Base-by-base conservation (phyloP, 92 coral and sea anemone species). In the Phymanthus crucifer region DNA sequence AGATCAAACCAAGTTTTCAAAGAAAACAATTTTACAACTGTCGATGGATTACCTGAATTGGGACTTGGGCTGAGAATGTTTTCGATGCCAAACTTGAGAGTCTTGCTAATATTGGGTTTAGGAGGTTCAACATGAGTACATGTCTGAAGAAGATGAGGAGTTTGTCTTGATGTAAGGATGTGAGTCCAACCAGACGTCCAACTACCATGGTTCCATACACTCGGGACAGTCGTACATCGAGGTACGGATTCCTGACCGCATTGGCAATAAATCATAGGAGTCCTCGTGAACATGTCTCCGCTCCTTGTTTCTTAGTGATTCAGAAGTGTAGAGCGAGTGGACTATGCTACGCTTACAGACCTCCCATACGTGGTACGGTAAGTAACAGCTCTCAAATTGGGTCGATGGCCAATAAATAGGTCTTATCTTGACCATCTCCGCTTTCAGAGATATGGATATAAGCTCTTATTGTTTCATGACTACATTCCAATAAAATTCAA, bases 51-150 rank as follows among this genome's bases (percentile, higher is more conserved):
- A 90, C 93, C 93, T 78, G 88, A 48, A 6, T 71, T 67, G 14
- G 77, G 75, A 5, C 38, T 58, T 57, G 34, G 38, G 35, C 89
- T 87, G 9, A 92, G 91, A 34, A 92, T 92, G 31, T 88, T 82
- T 48, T 92, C 97, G 66, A 92, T 92, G 34, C 97, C 97, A 76
- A 92, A 92, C 84, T 90, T 92, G n/a, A 92, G 94, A 3, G 81
- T 79, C 61, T 78, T 83, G 72, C 85, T 87, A 34, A 79, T 83
- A 38, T 69, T 74, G 19, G 81, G 37, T 29, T 61, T 56, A 32
- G 86, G 48, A 40, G 13, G 33, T 61, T 61, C 33, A 24, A 12
- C 29, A 54, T 29, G 29, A 29, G 32, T 3, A 19, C 68, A 61
- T 18, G 68, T 61, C 34, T 61, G 68, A 61, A 29, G 68, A 26